These are phyloP conservation scores for Pachymerium ferrugineum DNA, from an alignment of 2,888 invertebrate species.

Conservation along the genomic window DNA sequence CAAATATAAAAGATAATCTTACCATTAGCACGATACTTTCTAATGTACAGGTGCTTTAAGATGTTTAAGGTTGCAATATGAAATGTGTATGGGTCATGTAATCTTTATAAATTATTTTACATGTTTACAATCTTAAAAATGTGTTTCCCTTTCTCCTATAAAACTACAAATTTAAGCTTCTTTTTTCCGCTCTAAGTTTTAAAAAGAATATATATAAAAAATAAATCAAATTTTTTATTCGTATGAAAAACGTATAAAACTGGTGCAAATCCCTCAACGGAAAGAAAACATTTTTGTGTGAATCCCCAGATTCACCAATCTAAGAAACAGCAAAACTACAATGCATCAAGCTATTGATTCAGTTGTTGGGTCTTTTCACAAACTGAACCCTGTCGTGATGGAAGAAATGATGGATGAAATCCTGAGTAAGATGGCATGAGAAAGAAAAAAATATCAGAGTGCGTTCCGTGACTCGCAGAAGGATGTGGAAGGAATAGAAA, in stretches of 20 bases:
- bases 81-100: too few species aligned
- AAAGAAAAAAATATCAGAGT: neutral
- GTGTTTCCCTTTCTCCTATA: too few species aligned
- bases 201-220: too few species aligned
- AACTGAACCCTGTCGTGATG: conserved; percentile 9
- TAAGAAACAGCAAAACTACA: neutral
- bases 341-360: conserved; percentile 12
- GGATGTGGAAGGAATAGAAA: conserved; percentile 10
- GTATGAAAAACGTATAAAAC: neutral
- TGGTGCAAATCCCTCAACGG: neutral
- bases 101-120: too few species aligned
- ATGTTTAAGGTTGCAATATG: too few species aligned
- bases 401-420: conserved; percentile 21
- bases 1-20: too few species aligned
- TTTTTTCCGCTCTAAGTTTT: too few species aligned
- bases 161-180: too few species aligned
- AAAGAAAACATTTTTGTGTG: conserved; percentile 1
- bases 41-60: too few species aligned
- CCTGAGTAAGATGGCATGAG: neutral
- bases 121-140: too few species aligned
- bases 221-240: neutral
- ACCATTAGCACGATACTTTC: too few species aligned
- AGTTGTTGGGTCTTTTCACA: conserved; percentile 15
- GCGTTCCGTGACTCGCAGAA: neutral
- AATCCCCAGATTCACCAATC: neutral